Percentiles rank a stretch among this genome's conserved stretches.
Conservation (phyloP, 1,140 invertebrate genomes). For the Rhyacophila brunnea region DNA sequence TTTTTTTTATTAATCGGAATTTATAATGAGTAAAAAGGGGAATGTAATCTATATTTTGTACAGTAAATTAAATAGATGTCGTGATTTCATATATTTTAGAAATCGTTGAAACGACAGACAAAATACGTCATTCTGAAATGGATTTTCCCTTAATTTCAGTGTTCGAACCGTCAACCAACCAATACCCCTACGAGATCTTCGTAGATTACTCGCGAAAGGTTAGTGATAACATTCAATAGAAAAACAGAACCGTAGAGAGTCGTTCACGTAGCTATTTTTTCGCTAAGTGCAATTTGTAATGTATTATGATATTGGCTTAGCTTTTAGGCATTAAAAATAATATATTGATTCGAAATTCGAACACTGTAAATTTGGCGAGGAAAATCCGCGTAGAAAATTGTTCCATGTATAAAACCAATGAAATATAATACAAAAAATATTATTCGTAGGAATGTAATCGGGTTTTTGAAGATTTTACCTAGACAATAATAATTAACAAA, state of each 20-base stretch:
- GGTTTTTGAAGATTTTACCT: too few relatives aligned
- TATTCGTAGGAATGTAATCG: too few relatives aligned
- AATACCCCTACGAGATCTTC: slow-evolving; percentile 35
- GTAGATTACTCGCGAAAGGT: slow-evolving; percentile 36
- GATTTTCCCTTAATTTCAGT: slow-evolving; percentile 36
- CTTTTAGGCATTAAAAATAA: too few relatives aligned
- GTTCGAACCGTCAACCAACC: slow-evolving; percentile 32
- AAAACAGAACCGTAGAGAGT: slow-evolving; percentile 4
- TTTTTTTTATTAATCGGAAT: too few relatives aligned
- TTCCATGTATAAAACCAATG: too few relatives aligned
- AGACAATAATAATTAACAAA: too few relatives aligned
- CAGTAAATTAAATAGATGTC: not conserved
- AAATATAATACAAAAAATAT: too few relatives aligned
- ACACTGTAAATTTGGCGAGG: too few relatives aligned
- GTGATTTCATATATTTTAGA: not conserved
- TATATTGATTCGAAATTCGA: too few relatives aligned
- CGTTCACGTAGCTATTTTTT: not conserved
- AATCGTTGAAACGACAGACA: not conserved
- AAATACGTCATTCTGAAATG: slow-evolving; percentile 22
- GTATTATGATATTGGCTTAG: too few relatives aligned
- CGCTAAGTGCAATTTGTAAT: too few relatives aligned
- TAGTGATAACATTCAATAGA: slow-evolving; percentile 27
- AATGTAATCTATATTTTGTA: not conserved
- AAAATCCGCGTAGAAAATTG: too few relatives aligned
- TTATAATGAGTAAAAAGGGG: not conserved